Evolutionary conservation across 2,113 vertebrate species (phyloP), one percentile per base, ranked within the genome.

Genomic region (Corvus cornix): DNA sequence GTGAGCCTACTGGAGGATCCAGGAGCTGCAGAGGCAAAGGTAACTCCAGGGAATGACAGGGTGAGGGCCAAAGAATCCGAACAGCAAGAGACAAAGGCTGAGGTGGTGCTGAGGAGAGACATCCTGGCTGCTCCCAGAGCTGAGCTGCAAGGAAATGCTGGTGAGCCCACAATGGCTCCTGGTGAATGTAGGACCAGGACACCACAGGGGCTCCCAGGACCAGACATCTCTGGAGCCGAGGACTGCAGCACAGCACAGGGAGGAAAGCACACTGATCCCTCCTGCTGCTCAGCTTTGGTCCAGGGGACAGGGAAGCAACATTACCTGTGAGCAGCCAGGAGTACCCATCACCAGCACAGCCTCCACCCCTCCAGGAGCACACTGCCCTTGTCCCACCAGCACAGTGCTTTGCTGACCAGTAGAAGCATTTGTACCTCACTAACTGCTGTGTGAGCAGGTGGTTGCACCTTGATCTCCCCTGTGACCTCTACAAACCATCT

Each of bases 141-240:
- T 51, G 58, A 86, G 52, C 26, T 37, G 9, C 1, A 2, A 44
- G 68, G 31, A 75, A 82, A 21, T 22, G 11, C 70, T 86, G 67
- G 20, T 30, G 44, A 84, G 37, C n/a, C 39, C 4, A 3, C 0
- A 0, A 41, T 9, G 13, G 16, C 19, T 66, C 56, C 70, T 28
- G 27, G 23, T 5, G 4, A 27, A 3, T 0, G 2, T 13, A 5
- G 28, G 53, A 74, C 23, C 41, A 79, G 63, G 28, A 33, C 8
- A 3, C 49, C 2, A 0, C 2, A 6, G 35, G 22, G 11, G 14
- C 12, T 56, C n/a, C 35, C 33, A 59, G 48, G 12, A 26, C 7
- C 53, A 74, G 49, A 39, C 12, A 49, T 22, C 30, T 43, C 48
- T 23, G 20, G 41, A 80, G n/a, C 35, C 3, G 4, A 35, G 39